These are phyloP conservation scores for Nothura maculosa DNA, from an alignment of 2,797 vertebrate genomes.

Conservation along the genomic window DNA sequence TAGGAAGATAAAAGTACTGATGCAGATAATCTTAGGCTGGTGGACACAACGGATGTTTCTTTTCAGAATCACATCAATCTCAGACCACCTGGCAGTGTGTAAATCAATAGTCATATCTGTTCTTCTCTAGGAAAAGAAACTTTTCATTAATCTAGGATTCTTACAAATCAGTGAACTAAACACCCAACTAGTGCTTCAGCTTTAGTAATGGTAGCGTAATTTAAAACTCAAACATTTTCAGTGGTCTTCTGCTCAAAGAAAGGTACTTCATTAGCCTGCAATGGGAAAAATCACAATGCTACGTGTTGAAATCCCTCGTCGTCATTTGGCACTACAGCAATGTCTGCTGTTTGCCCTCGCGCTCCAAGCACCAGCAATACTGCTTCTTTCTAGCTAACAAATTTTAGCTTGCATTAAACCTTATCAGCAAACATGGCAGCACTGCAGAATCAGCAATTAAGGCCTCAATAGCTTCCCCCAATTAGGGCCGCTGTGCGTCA, in stretches of 20 bases:
- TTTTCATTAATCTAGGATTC: slow-evolving; percentile 78
- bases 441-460: slow-evolving; percentile 76
- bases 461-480: slow-evolving; percentile 62
- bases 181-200: slow-evolving; percentile 56
- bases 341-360: slow-evolving; percentile 45
- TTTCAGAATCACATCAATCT: slow-evolving; percentile 50
- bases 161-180: slow-evolving; percentile 73
- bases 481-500: slow-evolving; percentile 56
- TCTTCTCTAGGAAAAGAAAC: slow-evolving; percentile 67
- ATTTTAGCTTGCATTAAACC: slow-evolving; percentile 66
- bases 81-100: not conserved
- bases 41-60: not conserved
- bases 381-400: slow-evolving; percentile 58
- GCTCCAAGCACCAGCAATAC: not conserved
- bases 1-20: not conserved
- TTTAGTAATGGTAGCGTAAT: slow-evolving; percentile 65
- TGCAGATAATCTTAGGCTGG: not conserved
- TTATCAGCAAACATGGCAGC: slow-evolving; percentile 71
- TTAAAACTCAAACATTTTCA: slow-evolving; percentile 61
- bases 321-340: not conserved
- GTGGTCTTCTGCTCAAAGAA: slow-evolving; percentile 72
- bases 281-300: slow-evolving; percentile 75
- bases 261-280: slow-evolving; percentile 76
- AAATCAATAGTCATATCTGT: slow-evolving; percentile 67
- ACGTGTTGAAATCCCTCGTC: slow-evolving; percentile 64